Conservation (phyloP, 2,888 invertebrate genomes). For the Brenthis ino region DNA sequence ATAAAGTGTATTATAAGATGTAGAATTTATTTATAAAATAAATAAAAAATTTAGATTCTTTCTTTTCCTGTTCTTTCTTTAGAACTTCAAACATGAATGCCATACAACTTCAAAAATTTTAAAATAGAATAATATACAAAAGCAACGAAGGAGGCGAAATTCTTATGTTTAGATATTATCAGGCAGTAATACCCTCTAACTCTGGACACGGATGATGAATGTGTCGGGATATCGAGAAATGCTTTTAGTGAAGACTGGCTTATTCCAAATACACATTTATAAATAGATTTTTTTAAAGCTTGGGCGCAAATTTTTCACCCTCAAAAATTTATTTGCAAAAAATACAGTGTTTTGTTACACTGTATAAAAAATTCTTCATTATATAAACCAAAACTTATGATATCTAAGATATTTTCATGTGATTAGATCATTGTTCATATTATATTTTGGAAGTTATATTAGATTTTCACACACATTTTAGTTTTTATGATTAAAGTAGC, state of each 20-base stretch:
- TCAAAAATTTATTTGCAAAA: too few species aligned
- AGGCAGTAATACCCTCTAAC: slow-evolving; percentile 15
- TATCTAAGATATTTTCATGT: too few species aligned
- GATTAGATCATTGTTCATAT: too few species aligned
- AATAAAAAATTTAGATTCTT: not conserved
- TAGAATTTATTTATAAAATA: not conserved
- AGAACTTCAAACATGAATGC: too few species aligned
- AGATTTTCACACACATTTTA: too few species aligned
- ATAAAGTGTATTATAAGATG: not conserved
- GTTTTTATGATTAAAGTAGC: too few species aligned
- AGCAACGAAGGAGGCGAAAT: not conserved
- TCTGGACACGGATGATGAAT: slow-evolving; percentile 26
- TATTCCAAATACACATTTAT: not conserved
- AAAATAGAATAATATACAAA: too few species aligned
- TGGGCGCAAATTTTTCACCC: too few species aligned
- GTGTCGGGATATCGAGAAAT: slow-evolving; percentile 24
- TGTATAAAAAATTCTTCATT: too few species aligned
- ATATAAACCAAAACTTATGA: too few species aligned
- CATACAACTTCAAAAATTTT: not conserved
- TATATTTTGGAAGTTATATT: too few species aligned
- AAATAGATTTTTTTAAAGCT: not conserved
- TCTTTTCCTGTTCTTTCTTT: not conserved
- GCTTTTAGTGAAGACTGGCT: slow-evolving; percentile 15
- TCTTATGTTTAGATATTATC: slow-evolving; percentile 12
- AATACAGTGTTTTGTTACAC: too few species aligned